phyloP scores from a whole-genome alignment of 2,888 invertebrate genomes.

The Arge pagana region DNA sequence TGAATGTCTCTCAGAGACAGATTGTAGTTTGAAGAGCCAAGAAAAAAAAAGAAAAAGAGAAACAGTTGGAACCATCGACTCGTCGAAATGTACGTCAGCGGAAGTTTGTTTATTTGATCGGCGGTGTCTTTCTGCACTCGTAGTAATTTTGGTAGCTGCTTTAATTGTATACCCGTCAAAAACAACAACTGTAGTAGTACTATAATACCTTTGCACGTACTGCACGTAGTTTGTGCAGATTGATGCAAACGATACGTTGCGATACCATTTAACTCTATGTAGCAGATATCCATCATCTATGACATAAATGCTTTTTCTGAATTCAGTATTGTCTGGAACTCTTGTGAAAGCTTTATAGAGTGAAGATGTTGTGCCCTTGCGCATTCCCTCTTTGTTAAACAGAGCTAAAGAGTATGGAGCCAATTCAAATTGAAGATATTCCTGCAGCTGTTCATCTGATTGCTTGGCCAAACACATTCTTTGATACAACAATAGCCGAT shows the following conservation, averaged over 20 bases:
- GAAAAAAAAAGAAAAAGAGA: too few relatives aligned
- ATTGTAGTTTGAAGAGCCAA: too few relatives aligned
- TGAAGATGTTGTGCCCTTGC: conserved; percentile 29
- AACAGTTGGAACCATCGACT: conserved; percentile 22
- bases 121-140: conserved; percentile 35
- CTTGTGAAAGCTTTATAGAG: conserved; percentile 29
- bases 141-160: conserved; percentile 27
- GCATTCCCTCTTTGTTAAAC: conserved; percentile 33
- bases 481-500: conserved; percentile 31
- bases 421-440: conserved; percentile 31
- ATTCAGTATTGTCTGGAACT: neutral
- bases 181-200: conserved; percentile 29
- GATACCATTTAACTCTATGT: conserved; percentile 40
- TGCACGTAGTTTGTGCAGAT: conserved; percentile 35
- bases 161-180: conserved; percentile 37
- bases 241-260: conserved; percentile 26
- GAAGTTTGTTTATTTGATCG: conserved; percentile 26
- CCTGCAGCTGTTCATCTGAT: conserved; percentile 28
- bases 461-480: conserved; percentile 27
- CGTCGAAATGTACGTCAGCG: conserved; percentile 31
- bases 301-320: conserved; percentile 24
- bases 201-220: conserved; percentile 35
- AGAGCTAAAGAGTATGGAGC: conserved; percentile 32
- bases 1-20: too few relatives aligned
- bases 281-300: conserved; percentile 43